These are phyloP conservation scores for Himalopsyche kuldschensis DNA, from an alignment of 2,888 invertebrate genomes.

Conservation along the genomic window DNA sequence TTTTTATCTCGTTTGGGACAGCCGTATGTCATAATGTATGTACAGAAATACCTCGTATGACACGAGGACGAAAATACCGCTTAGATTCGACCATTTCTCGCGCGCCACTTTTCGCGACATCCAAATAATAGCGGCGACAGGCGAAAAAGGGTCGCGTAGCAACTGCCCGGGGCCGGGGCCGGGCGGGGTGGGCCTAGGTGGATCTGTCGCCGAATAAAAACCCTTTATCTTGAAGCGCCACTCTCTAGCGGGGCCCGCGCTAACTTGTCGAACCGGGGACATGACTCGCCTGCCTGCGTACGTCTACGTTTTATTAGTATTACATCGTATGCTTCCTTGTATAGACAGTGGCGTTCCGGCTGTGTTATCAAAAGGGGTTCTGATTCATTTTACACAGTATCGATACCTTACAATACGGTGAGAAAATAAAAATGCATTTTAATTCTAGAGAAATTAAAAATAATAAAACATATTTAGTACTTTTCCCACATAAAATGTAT, in stretches of 20 bases:
- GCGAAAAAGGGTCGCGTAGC: background rate
- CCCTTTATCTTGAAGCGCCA: background rate
- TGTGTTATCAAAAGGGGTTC: background rate
- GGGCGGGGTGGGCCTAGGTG: background rate
- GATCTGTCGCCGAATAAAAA: background rate
- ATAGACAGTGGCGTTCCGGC: background rate
- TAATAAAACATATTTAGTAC: too few species aligned
- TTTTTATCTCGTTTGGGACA: background rate
- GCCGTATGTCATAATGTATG: background rate
- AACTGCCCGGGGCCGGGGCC: background rate
- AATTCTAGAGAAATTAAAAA: too few species aligned
- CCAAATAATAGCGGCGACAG: background rate
- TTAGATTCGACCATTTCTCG: background rate
- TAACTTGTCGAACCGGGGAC: background rate
- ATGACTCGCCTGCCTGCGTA: background rate
- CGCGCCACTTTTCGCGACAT: background rate
- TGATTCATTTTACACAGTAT: too few species aligned
- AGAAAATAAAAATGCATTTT: too few species aligned
- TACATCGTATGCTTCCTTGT: background rate
- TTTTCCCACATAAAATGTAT: too few species aligned
- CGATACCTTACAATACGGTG: too few species aligned
- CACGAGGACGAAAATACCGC: too few species aligned
- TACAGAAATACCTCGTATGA: too few species aligned
- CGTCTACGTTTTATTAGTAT: background rate
- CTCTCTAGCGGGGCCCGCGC: background rate